Percentiles rank a stretch among this genome's conserved stretches.
Conservation (phyloP, 1,140 invertebrate genomes). For the Drosophila sp. region DNA sequence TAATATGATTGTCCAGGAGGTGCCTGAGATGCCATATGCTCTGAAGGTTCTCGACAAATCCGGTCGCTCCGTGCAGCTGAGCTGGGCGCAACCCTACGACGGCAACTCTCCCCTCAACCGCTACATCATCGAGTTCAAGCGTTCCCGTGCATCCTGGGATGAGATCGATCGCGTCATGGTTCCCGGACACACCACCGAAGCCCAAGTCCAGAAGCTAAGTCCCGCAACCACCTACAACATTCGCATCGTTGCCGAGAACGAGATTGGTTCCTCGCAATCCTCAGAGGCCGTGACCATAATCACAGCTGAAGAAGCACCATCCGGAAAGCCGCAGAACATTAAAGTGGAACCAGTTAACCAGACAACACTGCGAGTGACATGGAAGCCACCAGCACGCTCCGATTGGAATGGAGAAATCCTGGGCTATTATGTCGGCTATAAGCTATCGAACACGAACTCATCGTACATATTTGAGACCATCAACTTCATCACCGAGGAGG, state of each 20-base stretch:
- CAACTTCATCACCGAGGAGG: conserved; percentile 95
- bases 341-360: conserved; percentile 96
- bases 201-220: conserved; percentile 93
- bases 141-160: conserved; percentile 93
- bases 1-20: conserved; percentile 98
- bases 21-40: conserved; percentile 95
- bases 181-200: conserved; percentile 93
- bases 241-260: conserved; percentile 96
- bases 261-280: conserved; percentile 95
- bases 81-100: conserved; percentile 97
- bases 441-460: conserved; percentile 94
- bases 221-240: conserved; percentile 97
- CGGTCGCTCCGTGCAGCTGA: conserved; percentile 94
- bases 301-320: conserved; percentile 97
- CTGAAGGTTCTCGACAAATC: conserved; percentile 96
- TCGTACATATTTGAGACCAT: conserved; percentile 96
- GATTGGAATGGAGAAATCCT: conserved; percentile 97
- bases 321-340: conserved; percentile 92
- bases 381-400: conserved; percentile 95
- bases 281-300: conserved; percentile 96
- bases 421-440: conserved; percentile 94
- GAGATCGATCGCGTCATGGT: conserved; percentile 94
- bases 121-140: conserved; percentile 97
- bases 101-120: conserved; percentile 97
- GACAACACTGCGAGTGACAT: conserved; percentile 95